A percentile compares a stretch with the other conserved stretches of the same genome.
Conservation (phyloP, 1,140 invertebrate genomes). For the Trichonephila inaurata region DNA sequence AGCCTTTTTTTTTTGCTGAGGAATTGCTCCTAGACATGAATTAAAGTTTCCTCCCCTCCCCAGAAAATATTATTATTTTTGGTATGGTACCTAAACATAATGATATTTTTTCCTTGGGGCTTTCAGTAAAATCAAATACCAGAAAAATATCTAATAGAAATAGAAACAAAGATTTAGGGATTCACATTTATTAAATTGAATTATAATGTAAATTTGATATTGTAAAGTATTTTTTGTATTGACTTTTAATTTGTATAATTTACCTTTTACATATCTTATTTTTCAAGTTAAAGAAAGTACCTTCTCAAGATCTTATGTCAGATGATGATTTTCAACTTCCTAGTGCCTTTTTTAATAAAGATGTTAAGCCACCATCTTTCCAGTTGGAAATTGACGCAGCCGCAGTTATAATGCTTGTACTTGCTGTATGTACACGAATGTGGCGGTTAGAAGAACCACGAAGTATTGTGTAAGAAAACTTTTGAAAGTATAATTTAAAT, state of each 20-base stretch:
- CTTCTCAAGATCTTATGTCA: neutral
- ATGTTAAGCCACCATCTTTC: constrained; percentile 73
- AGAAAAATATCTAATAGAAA: no score
- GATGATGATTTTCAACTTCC: neutral
- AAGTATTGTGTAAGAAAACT: constrained; percentile 91
- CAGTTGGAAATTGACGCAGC: constrained; percentile 86
- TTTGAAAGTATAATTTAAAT: neutral
- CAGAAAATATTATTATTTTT: no score
- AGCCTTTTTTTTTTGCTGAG: no score
- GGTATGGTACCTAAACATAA: no score
- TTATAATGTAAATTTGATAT: neutral
- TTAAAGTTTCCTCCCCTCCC: no score
- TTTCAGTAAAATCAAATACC: no score
- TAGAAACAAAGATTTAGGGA: no score
- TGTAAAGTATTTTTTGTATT: no score
- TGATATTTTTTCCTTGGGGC: no score
- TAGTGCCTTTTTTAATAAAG: constrained; percentile 61
- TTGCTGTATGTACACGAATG: constrained; percentile 88
- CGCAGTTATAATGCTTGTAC: constrained; percentile 86
- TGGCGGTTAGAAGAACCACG: constrained; percentile 91
- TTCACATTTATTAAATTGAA: neutral
- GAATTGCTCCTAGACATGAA: no score
- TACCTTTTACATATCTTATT: neutral
- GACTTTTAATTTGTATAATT: neutral
- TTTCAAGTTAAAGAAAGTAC: neutral